Evolutionary conservation across 2,113 vertebrate species (phyloP).

Genomic region (Erinaceus europaeus): DNA sequence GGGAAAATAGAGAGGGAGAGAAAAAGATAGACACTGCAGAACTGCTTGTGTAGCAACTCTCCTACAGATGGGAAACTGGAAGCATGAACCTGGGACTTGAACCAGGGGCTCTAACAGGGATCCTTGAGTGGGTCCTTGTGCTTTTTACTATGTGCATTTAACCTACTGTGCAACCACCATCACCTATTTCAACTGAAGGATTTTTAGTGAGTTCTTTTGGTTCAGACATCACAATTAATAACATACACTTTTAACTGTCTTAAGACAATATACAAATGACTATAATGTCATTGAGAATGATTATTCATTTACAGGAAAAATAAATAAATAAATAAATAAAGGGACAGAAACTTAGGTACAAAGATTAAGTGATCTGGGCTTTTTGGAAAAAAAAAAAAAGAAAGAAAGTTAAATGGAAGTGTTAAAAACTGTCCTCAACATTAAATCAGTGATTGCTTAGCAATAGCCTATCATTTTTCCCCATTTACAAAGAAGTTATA

Average conservation of each 20-base stretch:
- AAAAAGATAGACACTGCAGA: too few species aligned
- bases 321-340: not conserved
- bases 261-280: not conserved
- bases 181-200: too few species aligned
- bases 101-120: too few species aligned
- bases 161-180: too few species aligned
- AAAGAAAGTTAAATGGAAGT: not conserved
- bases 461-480: not conserved
- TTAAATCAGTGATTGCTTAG: not conserved
- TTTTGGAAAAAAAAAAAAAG: too few species aligned
- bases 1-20: too few species aligned
- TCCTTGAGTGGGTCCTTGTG: too few species aligned
- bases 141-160: too few species aligned
- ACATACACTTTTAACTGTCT: not conserved
- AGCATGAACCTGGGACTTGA: too few species aligned
- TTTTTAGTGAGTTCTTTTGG: not conserved
- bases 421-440: not conserved
- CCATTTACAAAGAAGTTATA: not conserved
- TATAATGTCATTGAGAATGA: not conserved
- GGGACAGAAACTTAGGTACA: too few species aligned
- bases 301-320: not conserved
- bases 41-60: too few species aligned
- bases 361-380: not conserved
- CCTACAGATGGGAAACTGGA: too few species aligned
- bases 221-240: not conserved